These are phyloP conservation scores for Puntigrus tetrazona DNA, from an alignment of 2,113 vertebrate genomes.

Conservation along the genomic window DNA sequence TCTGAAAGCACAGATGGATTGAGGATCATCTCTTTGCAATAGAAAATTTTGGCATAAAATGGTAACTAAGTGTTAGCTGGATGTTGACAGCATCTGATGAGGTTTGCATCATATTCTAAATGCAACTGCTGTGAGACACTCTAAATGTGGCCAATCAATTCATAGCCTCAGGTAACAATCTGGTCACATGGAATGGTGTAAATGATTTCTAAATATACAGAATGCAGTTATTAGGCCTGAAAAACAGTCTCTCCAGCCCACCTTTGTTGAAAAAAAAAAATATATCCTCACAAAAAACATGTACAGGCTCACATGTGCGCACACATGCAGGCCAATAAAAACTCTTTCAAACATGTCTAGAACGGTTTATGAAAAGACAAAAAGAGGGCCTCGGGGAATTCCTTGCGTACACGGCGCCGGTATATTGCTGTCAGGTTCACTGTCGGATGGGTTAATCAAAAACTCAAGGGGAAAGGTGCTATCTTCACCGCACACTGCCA, in stretches of 20 bases:
- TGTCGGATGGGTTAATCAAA: constrained; percentile 78
- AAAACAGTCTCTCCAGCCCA: constrained; percentile 20
- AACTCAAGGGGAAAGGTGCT: constrained; percentile 78
- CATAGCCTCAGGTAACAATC: constrained; percentile 45
- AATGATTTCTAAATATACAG: constrained; percentile 46
- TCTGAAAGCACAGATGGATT: constrained; percentile 51
- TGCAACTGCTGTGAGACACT: constrained; percentile 7
- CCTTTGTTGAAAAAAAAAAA: not conserved
- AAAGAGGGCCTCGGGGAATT: constrained; percentile 58
- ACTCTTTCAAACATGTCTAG: constrained; percentile 57
- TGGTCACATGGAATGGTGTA: constrained; percentile 25
- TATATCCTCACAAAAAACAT: constrained; percentile 30
- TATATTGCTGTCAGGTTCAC: constrained; percentile 75
- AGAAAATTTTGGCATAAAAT: constrained; percentile 23
- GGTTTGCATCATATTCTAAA: constrained; percentile 3
- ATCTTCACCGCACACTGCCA: constrained; percentile 77
- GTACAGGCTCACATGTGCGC: constrained; percentile 39
- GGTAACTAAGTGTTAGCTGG: constrained; percentile 11
- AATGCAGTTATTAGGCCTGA: constrained; percentile 45
- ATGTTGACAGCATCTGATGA: not conserved
- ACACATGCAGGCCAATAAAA: constrained; percentile 52
- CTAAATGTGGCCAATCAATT: constrained; percentile 46
- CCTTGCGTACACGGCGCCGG: constrained; percentile 56
- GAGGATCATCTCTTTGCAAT: constrained; percentile 30
- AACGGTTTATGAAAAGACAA: constrained; percentile 68